These are phyloP conservation scores for Autographa pulchrina DNA, from an alignment of 2,888 invertebrate genomes.

Conservation along the genomic window DNA sequence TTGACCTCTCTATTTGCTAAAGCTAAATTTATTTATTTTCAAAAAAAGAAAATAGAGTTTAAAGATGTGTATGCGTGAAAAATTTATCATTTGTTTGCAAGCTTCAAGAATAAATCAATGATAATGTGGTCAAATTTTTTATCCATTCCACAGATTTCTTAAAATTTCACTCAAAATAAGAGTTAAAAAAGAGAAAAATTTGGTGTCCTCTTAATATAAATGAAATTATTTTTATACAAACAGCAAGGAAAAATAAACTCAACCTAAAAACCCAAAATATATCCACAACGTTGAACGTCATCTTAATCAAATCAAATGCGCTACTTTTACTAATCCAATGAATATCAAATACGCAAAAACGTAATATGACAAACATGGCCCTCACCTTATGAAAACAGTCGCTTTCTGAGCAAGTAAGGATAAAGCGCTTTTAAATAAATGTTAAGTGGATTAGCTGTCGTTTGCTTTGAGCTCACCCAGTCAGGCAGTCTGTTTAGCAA, in stretches of 20 bases:
- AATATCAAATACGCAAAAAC: neutral
- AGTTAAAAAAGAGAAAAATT: no score
- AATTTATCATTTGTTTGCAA: no score
- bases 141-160: no score
- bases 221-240: neutral
- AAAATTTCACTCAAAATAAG: no score
- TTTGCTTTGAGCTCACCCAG: constrained; percentile 25
- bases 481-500: constrained; percentile 12
- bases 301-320: neutral
- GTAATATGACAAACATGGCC: neutral
- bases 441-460: constrained; percentile 26
- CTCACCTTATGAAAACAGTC: constrained; percentile 12
- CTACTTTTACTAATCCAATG: neutral
- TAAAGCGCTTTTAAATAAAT: constrained; percentile 31
- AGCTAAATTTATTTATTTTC: no score
- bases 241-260: neutral
- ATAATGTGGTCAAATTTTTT: no score
- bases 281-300: neutral
- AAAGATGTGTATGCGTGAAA: no score
- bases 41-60: no score
- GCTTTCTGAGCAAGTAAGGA: constrained; percentile 17
- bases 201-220: no score
- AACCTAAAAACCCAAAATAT: neutral
- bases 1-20: no score
- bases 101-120: no score